These are phyloP conservation scores for Caradrina clavipalpis DNA, from an alignment of 2,888 invertebrate species.

Conservation along the genomic window DNA sequence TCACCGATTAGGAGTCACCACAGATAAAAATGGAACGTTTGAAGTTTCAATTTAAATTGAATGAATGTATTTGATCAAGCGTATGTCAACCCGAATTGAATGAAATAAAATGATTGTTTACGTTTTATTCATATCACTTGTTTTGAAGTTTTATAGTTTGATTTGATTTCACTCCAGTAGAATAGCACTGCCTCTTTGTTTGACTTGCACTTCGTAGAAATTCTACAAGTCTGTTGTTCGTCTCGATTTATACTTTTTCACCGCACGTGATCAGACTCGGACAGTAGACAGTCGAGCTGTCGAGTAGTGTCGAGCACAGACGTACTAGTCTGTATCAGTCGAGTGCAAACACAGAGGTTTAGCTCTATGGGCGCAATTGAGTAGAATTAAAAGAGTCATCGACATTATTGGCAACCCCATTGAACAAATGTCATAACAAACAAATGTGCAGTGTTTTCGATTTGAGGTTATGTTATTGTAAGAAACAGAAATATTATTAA, in stretches of 20 bases:
- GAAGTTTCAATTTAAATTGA: conserved; percentile 1
- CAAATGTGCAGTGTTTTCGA: conserved; percentile 47
- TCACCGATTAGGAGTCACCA: conserved; percentile 44
- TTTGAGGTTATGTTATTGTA: conserved; percentile 47
- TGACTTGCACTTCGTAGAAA: conserved; percentile 1
- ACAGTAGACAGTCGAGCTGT: neutral
- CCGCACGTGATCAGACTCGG: conserved; percentile 16
- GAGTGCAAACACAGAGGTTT: neutral
- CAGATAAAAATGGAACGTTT: conserved; percentile 36
- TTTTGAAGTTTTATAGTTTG: conserved; percentile 12
- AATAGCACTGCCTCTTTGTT: conserved; percentile 16
- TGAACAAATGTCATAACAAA: conserved; percentile 67
- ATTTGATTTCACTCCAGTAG: conserved; percentile 4
- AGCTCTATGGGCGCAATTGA: neutral
- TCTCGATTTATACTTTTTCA: neutral
- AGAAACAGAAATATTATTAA: conserved; percentile 18
- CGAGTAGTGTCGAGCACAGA: neutral
- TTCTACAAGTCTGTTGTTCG: neutral
- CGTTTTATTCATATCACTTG: conserved; percentile 46
- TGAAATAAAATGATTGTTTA: conserved; percentile 42
- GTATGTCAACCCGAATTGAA: conserved; percentile 28
- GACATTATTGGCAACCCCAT: conserved; percentile 13
- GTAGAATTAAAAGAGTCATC: neutral
- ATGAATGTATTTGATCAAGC: conserved; percentile 36
- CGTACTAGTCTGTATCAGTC: no score